Conservation (phyloP, 2,888 invertebrate species). For the Tetanocera ferruginea region DNA sequence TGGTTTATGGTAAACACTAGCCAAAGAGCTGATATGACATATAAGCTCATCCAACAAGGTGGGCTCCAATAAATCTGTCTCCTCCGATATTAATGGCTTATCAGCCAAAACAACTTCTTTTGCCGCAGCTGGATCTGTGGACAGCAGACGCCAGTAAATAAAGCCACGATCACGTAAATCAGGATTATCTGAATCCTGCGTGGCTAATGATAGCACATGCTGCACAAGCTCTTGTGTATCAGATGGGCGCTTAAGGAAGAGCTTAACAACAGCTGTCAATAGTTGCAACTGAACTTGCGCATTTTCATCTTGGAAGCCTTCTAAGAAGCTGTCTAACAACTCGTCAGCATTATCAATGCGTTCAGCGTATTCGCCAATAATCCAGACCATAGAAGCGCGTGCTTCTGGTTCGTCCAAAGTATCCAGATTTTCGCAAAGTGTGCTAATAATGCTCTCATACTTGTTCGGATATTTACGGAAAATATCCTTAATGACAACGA, state of each 20-base stretch:
- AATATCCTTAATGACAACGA: conserved; percentile 98
- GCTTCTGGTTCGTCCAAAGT: conserved; percentile 99
- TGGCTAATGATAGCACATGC: conserved; percentile 90
- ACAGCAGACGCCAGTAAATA: conserved; percentile 98
- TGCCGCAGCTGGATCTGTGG: conserved; percentile 99
- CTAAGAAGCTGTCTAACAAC: conserved; percentile 95
- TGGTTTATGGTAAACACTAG: conserved; percentile 99
- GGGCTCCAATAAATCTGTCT: conserved; percentile 97
- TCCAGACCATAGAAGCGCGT: conserved; percentile 97
- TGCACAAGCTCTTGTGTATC: conserved; percentile 99
- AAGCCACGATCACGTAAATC: conserved; percentile 98
- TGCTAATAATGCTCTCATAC: conserved; percentile 99
- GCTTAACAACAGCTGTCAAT: conserved; percentile 97
- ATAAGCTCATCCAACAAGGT: conserved; percentile 97
- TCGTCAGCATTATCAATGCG: conserved; percentile 99
- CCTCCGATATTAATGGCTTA: conserved; percentile 98
- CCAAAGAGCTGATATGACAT: conserved; percentile 97
- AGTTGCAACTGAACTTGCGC: conserved; percentile 97
- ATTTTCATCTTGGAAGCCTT: conserved; percentile 98
- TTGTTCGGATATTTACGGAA: conserved; percentile 99
- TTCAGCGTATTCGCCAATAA: conserved; percentile 98
- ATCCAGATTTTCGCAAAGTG: conserved; percentile 97
- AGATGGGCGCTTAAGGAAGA: conserved; percentile 97
- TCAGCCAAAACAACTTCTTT: conserved; percentile 99
- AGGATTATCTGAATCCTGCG: conserved; percentile 96